phyloP scores from a whole-genome alignment of 2,113 vertebrate genomes.

The Ochotona princeps region DNA sequence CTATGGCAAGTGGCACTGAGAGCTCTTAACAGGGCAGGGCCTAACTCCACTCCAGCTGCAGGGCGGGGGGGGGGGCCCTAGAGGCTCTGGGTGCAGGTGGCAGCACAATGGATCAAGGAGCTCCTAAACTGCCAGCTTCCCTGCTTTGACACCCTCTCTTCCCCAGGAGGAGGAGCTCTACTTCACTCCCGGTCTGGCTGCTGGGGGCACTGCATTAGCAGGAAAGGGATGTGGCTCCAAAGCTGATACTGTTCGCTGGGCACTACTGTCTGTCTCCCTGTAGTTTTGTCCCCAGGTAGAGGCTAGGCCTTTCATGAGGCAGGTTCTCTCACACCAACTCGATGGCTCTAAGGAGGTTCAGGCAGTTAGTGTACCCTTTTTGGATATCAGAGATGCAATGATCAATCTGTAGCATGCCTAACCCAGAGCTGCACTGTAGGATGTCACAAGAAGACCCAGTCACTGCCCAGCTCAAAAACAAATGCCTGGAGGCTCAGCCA shows the following conservation, averaged over 20 bases:
- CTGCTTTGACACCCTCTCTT: neutral
- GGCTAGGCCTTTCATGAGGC: neutral
- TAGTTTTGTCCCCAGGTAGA: neutral
- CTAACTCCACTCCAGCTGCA: neutral
- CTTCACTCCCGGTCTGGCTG: neutral
- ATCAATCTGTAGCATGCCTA: neutral
- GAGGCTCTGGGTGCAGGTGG: neutral
- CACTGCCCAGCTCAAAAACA: neutral
- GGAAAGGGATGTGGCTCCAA: neutral
- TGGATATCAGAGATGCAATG: neutral
- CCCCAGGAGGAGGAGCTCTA: neutral
- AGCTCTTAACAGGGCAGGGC: neutral
- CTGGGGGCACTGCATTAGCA: neutral
- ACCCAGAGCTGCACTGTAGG: neutral
- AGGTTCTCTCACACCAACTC: neutral
- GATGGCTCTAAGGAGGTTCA: slow-evolving; percentile 7
- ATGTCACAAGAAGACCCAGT: neutral
- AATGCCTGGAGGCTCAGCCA: neutral
- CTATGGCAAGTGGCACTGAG: neutral
- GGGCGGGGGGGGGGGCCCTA: no score
- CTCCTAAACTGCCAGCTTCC: neutral
- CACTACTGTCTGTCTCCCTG: neutral
- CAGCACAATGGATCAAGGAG: neutral
- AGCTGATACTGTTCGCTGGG: neutral
- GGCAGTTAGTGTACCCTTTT: neutral